Evolutionary conservation across 2,888 invertebrate genomes (phyloP).

Genomic region (Caenorhabditis auriculariae): DNA sequence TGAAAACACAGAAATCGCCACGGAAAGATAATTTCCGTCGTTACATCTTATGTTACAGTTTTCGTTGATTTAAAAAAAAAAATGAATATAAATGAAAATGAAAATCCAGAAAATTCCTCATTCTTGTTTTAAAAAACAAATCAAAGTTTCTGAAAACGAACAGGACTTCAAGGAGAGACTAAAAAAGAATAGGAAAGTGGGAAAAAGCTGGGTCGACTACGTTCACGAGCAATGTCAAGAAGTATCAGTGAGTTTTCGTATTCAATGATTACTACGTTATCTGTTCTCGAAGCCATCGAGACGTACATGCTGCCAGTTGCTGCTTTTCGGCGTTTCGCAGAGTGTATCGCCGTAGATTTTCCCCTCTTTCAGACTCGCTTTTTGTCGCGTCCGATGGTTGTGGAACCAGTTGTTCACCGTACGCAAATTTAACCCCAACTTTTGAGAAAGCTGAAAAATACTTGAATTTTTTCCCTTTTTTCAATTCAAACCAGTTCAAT

Average conservation of each 20-base stretch:
- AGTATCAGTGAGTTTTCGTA: too few relatives aligned
- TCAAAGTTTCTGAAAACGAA: too few relatives aligned
- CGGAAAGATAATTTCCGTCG: not conserved
- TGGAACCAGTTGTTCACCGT: constrained; percentile 99
- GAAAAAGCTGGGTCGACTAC: too few relatives aligned
- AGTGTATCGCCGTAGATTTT: constrained; percentile 33
- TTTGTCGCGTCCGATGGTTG: constrained; percentile 96
- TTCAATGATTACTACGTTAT: too few relatives aligned
- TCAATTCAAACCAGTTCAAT: constrained; percentile 20
- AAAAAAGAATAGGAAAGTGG: too few relatives aligned
- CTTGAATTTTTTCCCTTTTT: not conserved
- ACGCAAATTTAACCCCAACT: constrained; percentile 85
- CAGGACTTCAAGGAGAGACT: too few relatives aligned
- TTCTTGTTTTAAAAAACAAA: too few relatives aligned
- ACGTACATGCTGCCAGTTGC: constrained; percentile 18
- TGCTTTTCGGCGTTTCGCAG: constrained; percentile 7
- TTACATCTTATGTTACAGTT: not conserved
- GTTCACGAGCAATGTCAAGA: too few relatives aligned
- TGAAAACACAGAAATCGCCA: not conserved
- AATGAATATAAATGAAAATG: too few relatives aligned
- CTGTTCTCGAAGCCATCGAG: too few relatives aligned
- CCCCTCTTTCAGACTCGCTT: constrained; percentile 65
- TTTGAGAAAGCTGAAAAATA: constrained; percentile 77
- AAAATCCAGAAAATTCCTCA: too few relatives aligned
- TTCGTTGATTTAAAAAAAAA: not conserved